These are phyloP conservation scores for Drosophila truncata DNA, from an alignment of 1,140 invertebrate genomes.

Conservation along the genomic window DNA sequence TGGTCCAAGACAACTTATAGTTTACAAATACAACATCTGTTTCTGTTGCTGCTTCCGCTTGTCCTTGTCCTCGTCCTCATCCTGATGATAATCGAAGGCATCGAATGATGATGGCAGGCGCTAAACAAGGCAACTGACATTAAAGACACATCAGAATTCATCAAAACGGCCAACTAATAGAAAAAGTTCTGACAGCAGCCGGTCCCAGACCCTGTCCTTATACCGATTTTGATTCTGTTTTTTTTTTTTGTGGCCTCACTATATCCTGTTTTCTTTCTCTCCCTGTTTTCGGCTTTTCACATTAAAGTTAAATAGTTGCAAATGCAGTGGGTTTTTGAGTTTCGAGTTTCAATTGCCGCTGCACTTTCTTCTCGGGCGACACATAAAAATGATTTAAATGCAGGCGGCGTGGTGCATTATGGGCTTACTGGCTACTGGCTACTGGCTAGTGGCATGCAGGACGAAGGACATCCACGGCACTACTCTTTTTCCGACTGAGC, in stretches of 20 bases:
- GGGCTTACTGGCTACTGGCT: conserved; percentile 34
- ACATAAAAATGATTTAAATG: conserved; percentile 81
- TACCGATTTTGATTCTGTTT: neutral
- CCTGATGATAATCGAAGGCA: conserved; percentile 59
- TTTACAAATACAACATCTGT: conserved; percentile 62
- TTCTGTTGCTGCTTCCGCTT: conserved; percentile 9
- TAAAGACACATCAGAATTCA: conserved; percentile 80
- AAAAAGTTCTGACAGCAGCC: conserved; percentile 67
- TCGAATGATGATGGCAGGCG: conserved; percentile 3
- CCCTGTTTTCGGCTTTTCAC: conserved; percentile 1
- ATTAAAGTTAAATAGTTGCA: conserved; percentile 48
- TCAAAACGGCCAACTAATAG: conserved; percentile 73
- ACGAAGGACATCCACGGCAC: conserved; percentile 1
- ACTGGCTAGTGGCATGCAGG: neutral
- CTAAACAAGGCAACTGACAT: conserved; percentile 60
- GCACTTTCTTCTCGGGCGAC: conserved; percentile 12
- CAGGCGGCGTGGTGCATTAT: conserved; percentile 62
- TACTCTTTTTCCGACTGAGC: conserved; percentile 21
- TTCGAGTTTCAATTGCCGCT: conserved; percentile 27
- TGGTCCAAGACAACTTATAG: conserved; percentile 29
- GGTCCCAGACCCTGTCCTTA: neutral
- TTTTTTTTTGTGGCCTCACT: neutral
- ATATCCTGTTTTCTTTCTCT: neutral
- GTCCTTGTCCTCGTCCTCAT: conserved; percentile 2
- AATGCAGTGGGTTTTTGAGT: neutral